Percentiles rank a stretch among this genome's conserved stretches.
Evolutionary conservation across 2,888 invertebrate species (phyloP).

Genomic region (Oligia fasciuncula): DNA sequence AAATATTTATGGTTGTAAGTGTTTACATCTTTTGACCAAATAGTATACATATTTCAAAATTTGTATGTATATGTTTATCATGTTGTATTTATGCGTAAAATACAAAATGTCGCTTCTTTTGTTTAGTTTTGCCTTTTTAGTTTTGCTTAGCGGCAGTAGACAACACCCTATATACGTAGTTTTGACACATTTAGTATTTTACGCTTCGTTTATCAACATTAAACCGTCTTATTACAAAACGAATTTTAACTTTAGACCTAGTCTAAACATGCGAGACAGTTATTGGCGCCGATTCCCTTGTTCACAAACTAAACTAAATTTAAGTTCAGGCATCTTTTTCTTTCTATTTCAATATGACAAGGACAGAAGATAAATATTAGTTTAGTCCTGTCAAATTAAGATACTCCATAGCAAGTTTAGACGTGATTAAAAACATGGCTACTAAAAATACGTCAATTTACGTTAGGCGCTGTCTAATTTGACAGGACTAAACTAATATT

Average conservation of each 20-base stretch:
- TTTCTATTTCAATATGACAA: no score
- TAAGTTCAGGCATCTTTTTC: no score
- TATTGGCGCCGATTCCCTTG: no score
- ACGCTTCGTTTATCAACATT: constrained; percentile 69
- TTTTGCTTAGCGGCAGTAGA: constrained; percentile 75
- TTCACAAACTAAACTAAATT: no score
- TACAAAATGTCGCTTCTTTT: constrained; percentile 81
- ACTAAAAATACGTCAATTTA: no score
- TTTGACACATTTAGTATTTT: constrained; percentile 78
- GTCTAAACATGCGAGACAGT: not conserved
- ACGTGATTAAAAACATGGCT: no score
- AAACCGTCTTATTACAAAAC: not conserved
- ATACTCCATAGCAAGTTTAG: no score
- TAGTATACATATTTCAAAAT: constrained; percentile 43
- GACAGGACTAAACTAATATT: no score
- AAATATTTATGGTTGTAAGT: constrained; percentile 60
- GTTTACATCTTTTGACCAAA: constrained; percentile 51
- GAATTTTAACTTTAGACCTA: not conserved
- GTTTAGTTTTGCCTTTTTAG: constrained; percentile 77
- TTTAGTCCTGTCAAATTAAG: no score
- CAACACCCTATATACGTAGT: constrained; percentile 61
- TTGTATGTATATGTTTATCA: constrained; percentile 64
- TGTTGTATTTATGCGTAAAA: constrained; percentile 78
- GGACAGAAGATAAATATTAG: no score
- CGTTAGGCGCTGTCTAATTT: no score